Conservation (phyloP, 1,140 invertebrate species). For the Hetaerina americana region DNA sequence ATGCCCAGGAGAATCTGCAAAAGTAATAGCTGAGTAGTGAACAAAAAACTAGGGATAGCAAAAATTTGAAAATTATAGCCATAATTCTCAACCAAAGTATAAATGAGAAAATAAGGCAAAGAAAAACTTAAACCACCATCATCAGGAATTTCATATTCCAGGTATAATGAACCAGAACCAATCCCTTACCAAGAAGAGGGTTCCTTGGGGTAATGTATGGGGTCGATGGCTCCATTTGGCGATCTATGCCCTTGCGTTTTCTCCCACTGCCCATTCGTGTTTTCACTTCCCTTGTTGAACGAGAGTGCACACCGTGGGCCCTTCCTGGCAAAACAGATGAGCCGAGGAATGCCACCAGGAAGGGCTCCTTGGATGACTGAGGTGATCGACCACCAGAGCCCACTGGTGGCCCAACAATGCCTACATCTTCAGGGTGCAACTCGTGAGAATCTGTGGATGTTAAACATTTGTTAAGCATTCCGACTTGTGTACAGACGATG, state of each 20-base stretch:
- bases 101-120: too few relatives aligned
- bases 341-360: conserved; percentile 77
- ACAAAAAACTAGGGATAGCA: too few relatives aligned
- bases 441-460: conserved; percentile 38
- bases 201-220: conserved; percentile 7
- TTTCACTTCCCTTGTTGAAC: conserved; percentile 19
- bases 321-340: conserved; percentile 40
- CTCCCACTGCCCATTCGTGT: neutral
- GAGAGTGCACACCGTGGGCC: conserved; percentile 28
- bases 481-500: too few relatives aligned
- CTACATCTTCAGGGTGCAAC: conserved; percentile 67
- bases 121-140: too few relatives aligned
- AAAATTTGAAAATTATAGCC: too few relatives aligned
- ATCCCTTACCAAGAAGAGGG: neutral
- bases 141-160: too few relatives aligned
- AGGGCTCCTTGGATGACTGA: conserved; percentile 50
- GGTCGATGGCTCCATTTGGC: neutral
- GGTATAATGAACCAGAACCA: too few relatives aligned
- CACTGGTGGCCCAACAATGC: conserved; percentile 59
- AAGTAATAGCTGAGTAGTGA: too few relatives aligned
- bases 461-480: neutral
- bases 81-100: too few relatives aligned
- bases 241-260: conserved; percentile 2
- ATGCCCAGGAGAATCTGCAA: too few relatives aligned
- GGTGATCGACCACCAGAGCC: conserved; percentile 21